Evolutionary conservation across 2,113 vertebrate species (phyloP), one percentile per base, ranked within the genome.

Genomic region (Lethenteron camtschaticum): DNA sequence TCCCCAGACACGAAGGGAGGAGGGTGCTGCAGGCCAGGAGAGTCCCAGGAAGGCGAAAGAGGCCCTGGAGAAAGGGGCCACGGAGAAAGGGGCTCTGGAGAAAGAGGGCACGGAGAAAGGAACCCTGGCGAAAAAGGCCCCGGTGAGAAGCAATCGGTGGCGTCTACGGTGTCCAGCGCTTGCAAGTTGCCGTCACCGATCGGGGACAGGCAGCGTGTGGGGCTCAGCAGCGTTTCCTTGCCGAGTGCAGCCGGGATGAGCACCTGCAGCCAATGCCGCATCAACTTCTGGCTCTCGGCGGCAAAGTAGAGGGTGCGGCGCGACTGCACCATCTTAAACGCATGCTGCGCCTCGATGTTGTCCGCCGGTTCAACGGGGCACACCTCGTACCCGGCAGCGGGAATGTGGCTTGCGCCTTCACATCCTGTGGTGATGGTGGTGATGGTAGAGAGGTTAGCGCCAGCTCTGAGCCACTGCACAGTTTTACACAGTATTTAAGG

Each of bases 271-370:
- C 88, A 90, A 11, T 86, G 81, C 8, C 75, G 82, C 74, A 87
- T 85, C 10, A 90, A 79, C 73, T 86, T 87, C 74, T 90, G 87
- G 6, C 82, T 83, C 12, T 91, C 88, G 0, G 87, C 86, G 24
- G 86, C 87, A 81, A 91, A 91, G 80, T 82, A 87, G 73, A 89
- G 84, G 63, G 86, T 86, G 75, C 90, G 81, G 76, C 90, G 87
- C 77, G 86, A 88, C 80, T 91, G 88, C 74, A 82, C 85, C 74
- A 91, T 90, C 79, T 86, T 87, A 79, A 91, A 90, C 73, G 85
- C 82, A 2, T 84, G 78, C 69, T 85, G 81, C 41, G 86, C 79
- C 75, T 90, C 88, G 68, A 85, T 80, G n/a, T 85, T 82, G 73
- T 91, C 88, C 68, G 82, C 80, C 66, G 83, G 81, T 73, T 90